These are phyloP conservation scores for Bhutanitis thaidina DNA, from an alignment of 2,888 invertebrate species.

Conservation along the genomic window DNA sequence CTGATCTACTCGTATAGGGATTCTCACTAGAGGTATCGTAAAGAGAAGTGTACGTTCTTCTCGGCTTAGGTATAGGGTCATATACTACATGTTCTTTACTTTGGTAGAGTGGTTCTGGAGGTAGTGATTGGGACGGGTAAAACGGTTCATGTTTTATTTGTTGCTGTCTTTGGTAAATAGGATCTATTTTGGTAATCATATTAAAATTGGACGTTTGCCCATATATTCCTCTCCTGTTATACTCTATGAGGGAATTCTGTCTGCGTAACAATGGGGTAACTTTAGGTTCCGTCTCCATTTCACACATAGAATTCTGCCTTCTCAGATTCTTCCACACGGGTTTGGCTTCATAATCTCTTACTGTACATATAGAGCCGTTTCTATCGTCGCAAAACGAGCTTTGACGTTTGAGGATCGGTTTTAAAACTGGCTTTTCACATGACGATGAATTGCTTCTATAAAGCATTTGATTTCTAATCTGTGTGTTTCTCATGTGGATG, in stretches of 20 bases:
- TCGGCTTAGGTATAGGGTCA: conserved; percentile 74
- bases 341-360: conserved; percentile 70
- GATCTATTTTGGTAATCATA: conserved; percentile 79
- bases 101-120: conserved; percentile 76
- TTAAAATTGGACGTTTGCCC: conserved; percentile 72
- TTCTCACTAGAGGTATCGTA: conserved; percentile 71
- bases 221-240: conserved; percentile 70
- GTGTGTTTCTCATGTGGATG: conserved; percentile 65
- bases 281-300: conserved; percentile 78
- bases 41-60: conserved; percentile 69
- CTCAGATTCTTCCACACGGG: conserved; percentile 59
- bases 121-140: conserved; percentile 72
- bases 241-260: conserved; percentile 76
- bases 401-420: conserved; percentile 73
- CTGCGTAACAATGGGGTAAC: conserved; percentile 74
- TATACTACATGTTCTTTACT: conserved; percentile 73
- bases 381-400: conserved; percentile 74
- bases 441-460: conserved; percentile 74
- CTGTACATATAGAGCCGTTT: conserved; percentile 66
- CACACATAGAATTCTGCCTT: conserved; percentile 75
- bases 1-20: conserved; percentile 62
- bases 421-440: conserved; percentile 68
- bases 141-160: conserved; percentile 74
- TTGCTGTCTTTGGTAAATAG: conserved; percentile 77
- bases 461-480: conserved; percentile 70